These are phyloP conservation scores for Muscidifurax raptorellus DNA, from an alignment of 1,140 invertebrate genomes.

Conservation along the genomic window DNA sequence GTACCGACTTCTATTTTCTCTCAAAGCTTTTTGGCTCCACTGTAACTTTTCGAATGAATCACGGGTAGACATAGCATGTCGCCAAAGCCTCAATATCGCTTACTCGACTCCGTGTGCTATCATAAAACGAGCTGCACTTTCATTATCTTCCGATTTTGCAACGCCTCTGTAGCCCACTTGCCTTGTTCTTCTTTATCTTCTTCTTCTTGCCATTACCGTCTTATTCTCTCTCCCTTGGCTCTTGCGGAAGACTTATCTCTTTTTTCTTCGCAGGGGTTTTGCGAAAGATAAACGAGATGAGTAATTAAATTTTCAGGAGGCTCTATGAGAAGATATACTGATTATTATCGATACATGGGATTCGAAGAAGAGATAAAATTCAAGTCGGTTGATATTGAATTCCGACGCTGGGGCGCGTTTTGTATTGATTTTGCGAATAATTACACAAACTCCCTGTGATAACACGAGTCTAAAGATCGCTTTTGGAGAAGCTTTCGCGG, in stretches of 20 bases:
- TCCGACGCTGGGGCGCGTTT: too few species aligned
- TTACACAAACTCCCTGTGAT: too few species aligned
- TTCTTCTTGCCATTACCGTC: background rate
- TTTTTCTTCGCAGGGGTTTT: background rate
- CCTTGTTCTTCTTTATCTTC: background rate
- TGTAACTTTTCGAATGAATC: too few species aligned
- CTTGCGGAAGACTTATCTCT: background rate
- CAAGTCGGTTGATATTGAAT: background rate
- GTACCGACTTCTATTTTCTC: too few species aligned
- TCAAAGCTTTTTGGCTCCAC: too few species aligned
- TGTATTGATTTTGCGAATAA: background rate
- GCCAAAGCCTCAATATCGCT: background rate
- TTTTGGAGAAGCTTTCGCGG: background rate
- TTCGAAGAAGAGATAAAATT: background rate
- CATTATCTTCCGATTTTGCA: background rate
- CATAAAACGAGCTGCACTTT: background rate
- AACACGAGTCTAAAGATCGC: too few species aligned
- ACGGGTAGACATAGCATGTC: too few species aligned
- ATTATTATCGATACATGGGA: background rate
- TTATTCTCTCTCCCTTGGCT: background rate
- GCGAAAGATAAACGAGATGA: background rate
- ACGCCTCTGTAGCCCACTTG: background rate
- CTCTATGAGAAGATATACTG: background rate
- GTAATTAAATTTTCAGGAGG: constrained; percentile 34
- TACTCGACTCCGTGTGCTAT: background rate